Base-by-base conservation (phyloP, 2,888 invertebrate genomes). In the Caenorhabditis plicata region DNA sequence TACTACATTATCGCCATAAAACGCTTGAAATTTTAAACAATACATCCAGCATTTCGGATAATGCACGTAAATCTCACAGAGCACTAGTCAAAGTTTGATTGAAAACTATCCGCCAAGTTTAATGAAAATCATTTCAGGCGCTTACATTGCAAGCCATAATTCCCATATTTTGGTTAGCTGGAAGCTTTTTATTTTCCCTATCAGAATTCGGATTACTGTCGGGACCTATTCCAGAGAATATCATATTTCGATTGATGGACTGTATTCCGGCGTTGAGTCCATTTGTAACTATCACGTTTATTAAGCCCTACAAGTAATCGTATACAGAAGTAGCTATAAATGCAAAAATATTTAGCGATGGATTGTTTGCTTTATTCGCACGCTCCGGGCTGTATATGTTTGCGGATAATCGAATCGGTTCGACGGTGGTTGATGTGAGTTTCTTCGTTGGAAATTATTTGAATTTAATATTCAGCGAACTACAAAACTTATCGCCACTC, bases 111-210 rank as follows among this genome's bases (percentile, higher is more conserved):
- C 22, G n/a, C n/a, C n/a, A n/a, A n/a, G n/a, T n/a, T n/a, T n/a
- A n/a, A n/a, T n/a, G n/a, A n/a, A n/a, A n/a, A n/a, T n/a, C n/a
- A n/a, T n/a, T n/a, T n/a, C 29, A 32, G 39, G 51, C 52, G 8
- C 48, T 56, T 15, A 62, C 56, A 0, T 31, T 62, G 25, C 56
- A 62, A 19, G 61, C 61, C 0, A 39, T 38, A 13, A 55, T 61
- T 31, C 61, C 61, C 8, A 49, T 55, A 4, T 55, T 61, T 32
- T 55, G 54, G 50, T 48, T 61, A 4, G 43, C 46, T 0, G 61
- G 50, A 0, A 50, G 55, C 17, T 45, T 27, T 17, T 50, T 54
- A 22, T 61, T 40, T 19, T 41, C 47, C n/a, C 15, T 46, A 11
- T 50, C 47, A 1, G 36, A 50, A 22, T 61, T 61, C 22, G 51